Evolutionary conservation across 2,113 vertebrate genomes (phyloP).

Genomic region (Puntigrus tetrazona): DNA sequence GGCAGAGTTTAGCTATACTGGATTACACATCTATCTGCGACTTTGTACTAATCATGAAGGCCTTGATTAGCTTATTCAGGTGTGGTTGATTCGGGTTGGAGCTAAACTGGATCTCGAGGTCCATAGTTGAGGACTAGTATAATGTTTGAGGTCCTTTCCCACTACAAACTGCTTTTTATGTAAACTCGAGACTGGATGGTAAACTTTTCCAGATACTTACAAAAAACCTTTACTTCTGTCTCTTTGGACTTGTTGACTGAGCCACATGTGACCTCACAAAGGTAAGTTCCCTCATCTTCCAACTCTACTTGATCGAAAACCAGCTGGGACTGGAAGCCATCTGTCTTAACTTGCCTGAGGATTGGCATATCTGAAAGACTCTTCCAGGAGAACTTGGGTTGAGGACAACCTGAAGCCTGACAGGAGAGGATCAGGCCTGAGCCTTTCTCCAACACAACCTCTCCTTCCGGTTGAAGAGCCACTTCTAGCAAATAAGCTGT

Average conservation of each 20-base stretch:
- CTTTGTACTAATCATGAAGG: too few species aligned
- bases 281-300: slow-evolving; percentile 62
- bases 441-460: slow-evolving; percentile 54
- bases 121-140: too few species aligned
- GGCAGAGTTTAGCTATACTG: too few species aligned
- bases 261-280: slow-evolving; percentile 68
- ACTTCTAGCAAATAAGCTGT: slow-evolving; percentile 69
- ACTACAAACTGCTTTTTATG: background rate
- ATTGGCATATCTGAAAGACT: slow-evolving; percentile 24
- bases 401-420: slow-evolving; percentile 60
- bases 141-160: background rate
- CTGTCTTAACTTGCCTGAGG: background rate
- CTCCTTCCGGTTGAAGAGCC: slow-evolving; percentile 46
- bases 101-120: too few species aligned
- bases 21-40: too few species aligned
- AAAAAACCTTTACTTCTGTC: slow-evolving; percentile 61
- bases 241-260: slow-evolving; percentile 51
- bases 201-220: slow-evolving; percentile 61
- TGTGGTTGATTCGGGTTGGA: too few species aligned
- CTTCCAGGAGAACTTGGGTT: slow-evolving; percentile 65
- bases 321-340: slow-evolving; percentile 50
- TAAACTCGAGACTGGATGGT: background rate
- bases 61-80: too few species aligned
- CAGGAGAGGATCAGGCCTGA: slow-evolving; percentile 64
- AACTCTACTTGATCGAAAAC: slow-evolving; percentile 58